phyloP scores from a whole-genome alignment of 2,888 invertebrate species.

The Sisyra nigra region DNA sequence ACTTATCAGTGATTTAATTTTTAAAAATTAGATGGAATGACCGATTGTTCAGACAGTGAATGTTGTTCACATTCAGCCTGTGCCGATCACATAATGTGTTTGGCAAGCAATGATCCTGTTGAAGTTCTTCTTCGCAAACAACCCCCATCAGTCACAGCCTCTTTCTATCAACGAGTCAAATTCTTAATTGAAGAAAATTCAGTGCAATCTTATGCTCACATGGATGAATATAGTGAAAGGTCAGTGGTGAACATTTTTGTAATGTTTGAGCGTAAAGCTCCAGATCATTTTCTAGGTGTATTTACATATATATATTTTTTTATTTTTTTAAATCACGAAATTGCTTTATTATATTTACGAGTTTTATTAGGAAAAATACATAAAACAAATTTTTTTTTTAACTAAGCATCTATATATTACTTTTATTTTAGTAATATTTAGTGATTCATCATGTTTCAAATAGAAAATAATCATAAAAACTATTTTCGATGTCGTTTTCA shows the following conservation, averaged over 20 bases:
- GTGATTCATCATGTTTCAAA: too few relatives aligned
- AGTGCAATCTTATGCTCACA: slow-evolving; percentile 94
- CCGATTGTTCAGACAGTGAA: slow-evolving; percentile 97
- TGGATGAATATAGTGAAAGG: slow-evolving; percentile 97
- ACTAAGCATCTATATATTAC: too few relatives aligned
- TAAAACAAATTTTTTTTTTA: too few relatives aligned
- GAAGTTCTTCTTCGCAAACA: slow-evolving; percentile 92
- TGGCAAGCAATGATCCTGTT: slow-evolving; percentile 90
- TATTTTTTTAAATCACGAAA: slow-evolving; percentile 3
- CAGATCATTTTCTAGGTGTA: neutral
- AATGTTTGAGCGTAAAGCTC: neutral
- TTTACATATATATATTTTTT: neutral
- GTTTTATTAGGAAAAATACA: neutral
- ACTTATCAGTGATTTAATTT: neutral
- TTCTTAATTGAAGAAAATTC: slow-evolving; percentile 98
- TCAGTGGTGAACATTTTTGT: slow-evolving; percentile 39
- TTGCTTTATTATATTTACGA: slow-evolving; percentile 2
- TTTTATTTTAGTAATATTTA: too few relatives aligned
- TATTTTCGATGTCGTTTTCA: too few relatives aligned
- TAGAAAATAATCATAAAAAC: too few relatives aligned
- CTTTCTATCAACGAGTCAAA: slow-evolving; percentile 93
- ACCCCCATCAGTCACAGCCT: slow-evolving; percentile 90
- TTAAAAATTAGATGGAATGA: slow-evolving; percentile 74
- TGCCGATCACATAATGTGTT: slow-evolving; percentile 83
- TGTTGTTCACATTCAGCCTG: slow-evolving; percentile 86